A percentile compares a stretch with the other conserved stretches of the same genome.
Evolutionary conservation across 2,888 invertebrate species (phyloP).

Genomic region (Dusona sp.): DNA sequence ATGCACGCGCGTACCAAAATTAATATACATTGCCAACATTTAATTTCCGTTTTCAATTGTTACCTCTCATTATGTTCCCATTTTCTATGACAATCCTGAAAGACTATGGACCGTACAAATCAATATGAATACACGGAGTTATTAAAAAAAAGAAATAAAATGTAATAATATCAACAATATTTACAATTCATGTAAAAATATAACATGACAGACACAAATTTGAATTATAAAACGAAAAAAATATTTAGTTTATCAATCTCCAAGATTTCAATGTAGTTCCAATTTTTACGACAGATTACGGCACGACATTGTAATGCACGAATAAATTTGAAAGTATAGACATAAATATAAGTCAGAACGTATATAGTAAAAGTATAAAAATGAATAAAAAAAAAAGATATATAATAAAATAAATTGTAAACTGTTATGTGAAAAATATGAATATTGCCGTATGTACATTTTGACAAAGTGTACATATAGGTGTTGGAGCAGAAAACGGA

Average conservation of each 20-base stretch:
- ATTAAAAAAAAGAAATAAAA: background rate
- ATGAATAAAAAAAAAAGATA: background rate
- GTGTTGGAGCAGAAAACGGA: background rate
- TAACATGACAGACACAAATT: background rate
- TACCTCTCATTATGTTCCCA: background rate
- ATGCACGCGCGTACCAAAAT: background rate
- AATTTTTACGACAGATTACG: too few species aligned
- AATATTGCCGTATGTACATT: background rate
- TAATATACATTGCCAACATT: background rate
- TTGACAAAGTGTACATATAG: background rate
- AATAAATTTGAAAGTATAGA: background rate
- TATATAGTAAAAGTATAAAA: background rate
- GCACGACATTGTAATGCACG: background rate
- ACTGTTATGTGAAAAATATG: background rate
- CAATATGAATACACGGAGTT: background rate
- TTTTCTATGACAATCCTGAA: background rate
- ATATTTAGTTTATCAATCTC: background rate
- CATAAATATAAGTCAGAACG: too few species aligned
- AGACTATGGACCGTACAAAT: background rate
- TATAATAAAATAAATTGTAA: background rate
- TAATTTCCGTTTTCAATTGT: constrained; percentile 8
- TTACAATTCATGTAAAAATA: background rate
- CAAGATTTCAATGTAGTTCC: background rate
- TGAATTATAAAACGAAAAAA: background rate
- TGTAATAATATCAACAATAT: background rate